Base-by-base conservation (phyloP, 2,797 vertebrate species). In the Hyperoplus lanceolatus region DNA sequence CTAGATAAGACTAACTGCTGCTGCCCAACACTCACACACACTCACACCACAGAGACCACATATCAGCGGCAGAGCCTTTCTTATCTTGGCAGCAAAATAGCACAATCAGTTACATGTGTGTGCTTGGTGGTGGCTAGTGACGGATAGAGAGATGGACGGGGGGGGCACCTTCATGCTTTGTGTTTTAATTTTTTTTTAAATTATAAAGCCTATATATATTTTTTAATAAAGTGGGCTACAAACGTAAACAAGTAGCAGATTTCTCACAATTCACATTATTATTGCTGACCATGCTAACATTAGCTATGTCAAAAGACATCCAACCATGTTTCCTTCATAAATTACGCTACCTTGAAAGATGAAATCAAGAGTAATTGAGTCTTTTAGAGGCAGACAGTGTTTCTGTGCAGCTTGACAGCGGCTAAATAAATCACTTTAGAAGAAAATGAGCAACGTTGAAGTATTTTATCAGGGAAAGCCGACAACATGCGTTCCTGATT, bases 1-100 rank as follows among this genome's bases (percentile, higher is more conserved):
- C 62, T 11, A 81, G 84, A 90, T 90, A 91, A 91, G 84, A 85
- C 77, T 70, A 55, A 67, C 82, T 54, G 81, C 82, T 79, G 73
- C 82, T 42, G 83, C 79, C 88, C 77, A 68, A 1, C 81, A 68
- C 73, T 81, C 70, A 54, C 85, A 87, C 84, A 77, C 45, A 41
- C 81, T 82, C 74, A 15, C 45, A 79, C 75, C 64, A 16, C 82
- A 73, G 59, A 74, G 59, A 74, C 77, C 80, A 36, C 84, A 77
- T 56, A 77, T 65, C 68, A 12, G 7, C 75, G n/a, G 51, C 68
- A 12, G 7, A 73, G n/a, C 49, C 62, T 56, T 71, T 66, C 84
- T 69, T 46, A 84, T 73, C 60, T 43, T n/a, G 7, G 29, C 29
- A 80, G 72, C 72, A 78, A 69, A 83, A 55, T 4, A 53, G 70